These are phyloP conservation scores for Cephonodes hylas DNA, from an alignment of 2,888 invertebrate genomes.

Conservation along the genomic window DNA sequence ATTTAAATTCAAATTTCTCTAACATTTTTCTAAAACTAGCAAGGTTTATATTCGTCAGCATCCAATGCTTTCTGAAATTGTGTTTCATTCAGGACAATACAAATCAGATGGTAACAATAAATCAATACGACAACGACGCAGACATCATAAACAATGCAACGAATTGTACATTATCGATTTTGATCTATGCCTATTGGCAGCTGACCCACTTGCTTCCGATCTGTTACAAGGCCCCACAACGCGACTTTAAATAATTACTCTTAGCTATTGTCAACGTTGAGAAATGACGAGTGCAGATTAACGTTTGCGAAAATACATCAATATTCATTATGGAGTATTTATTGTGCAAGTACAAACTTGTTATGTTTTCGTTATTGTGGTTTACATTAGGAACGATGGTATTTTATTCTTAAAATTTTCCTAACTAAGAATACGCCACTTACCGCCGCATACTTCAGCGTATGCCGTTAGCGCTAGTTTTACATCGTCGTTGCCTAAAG, in stretches of 20 bases:
- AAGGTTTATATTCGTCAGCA: background rate
- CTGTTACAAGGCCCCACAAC: slow-evolving; percentile 29
- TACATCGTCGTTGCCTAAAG: too few relatives aligned
- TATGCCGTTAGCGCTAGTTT: too few relatives aligned
- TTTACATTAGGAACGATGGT: too few relatives aligned
- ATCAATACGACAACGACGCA: slow-evolving; percentile 15
- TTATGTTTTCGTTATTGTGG: too few relatives aligned
- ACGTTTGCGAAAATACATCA: background rate
- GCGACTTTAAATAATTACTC: slow-evolving; percentile 18
- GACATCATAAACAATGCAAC: slow-evolving; percentile 33
- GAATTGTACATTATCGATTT: slow-evolving; percentile 36
- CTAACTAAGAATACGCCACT: too few relatives aligned
- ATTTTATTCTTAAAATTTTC: too few relatives aligned
- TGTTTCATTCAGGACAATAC: background rate
- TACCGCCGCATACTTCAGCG: too few relatives aligned
- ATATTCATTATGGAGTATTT: background rate
- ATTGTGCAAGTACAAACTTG: too few relatives aligned
- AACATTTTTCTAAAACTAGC: too few relatives aligned
- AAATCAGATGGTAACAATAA: slow-evolving; percentile 17
- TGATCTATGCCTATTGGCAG: slow-evolving; percentile 23
- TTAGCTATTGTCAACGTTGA: slow-evolving; percentile 2
- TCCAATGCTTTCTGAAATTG: too few relatives aligned
- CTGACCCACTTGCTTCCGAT: slow-evolving; percentile 29
- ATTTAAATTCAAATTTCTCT: background rate
- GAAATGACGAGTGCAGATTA: background rate